phyloP scores from a whole-genome alignment of 2,888 invertebrate genomes.

The Nomada fucata region DNA sequence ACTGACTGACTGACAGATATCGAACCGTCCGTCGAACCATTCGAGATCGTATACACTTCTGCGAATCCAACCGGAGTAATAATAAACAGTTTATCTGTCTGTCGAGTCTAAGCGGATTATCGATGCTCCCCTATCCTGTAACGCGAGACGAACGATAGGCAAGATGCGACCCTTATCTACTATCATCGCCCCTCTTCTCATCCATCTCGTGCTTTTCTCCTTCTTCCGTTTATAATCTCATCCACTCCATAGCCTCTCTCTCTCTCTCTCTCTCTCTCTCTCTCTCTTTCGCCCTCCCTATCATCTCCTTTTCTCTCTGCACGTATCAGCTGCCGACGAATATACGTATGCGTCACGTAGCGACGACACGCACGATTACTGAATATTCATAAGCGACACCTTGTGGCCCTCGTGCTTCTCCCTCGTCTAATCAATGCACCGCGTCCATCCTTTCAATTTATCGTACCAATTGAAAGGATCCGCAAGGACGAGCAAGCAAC shows the following conservation, averaged over 20 bases:
- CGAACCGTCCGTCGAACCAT: constrained; percentile 49
- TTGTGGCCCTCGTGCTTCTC: constrained; percentile 49
- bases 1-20: constrained; percentile 74
- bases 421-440: constrained; percentile 40
- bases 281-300: constrained; percentile 7
- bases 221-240: constrained; percentile 3
- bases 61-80: constrained; percentile 69
- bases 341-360: constrained; percentile 67
- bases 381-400: constrained; percentile 75
- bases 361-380: constrained; percentile 71
- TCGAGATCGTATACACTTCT: constrained; percentile 11
- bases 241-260: not conserved
- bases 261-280: constrained; percentile 1
- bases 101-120: constrained; percentile 76
- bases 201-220: not conserved
- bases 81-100: constrained; percentile 80
- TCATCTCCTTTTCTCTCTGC: constrained; percentile 13
- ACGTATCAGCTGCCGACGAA: constrained; percentile 56
- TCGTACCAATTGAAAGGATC: constrained; percentile 35
- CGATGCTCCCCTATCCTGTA: constrained; percentile 61
- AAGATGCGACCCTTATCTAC: constrained; percentile 73
- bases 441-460: constrained; percentile 55
- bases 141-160: constrained; percentile 72
- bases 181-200: constrained; percentile 57
- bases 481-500: not conserved